Evolutionary conservation across 2,113 vertebrate species (phyloP).

Genomic region (Corvus moneduloides): DNA sequence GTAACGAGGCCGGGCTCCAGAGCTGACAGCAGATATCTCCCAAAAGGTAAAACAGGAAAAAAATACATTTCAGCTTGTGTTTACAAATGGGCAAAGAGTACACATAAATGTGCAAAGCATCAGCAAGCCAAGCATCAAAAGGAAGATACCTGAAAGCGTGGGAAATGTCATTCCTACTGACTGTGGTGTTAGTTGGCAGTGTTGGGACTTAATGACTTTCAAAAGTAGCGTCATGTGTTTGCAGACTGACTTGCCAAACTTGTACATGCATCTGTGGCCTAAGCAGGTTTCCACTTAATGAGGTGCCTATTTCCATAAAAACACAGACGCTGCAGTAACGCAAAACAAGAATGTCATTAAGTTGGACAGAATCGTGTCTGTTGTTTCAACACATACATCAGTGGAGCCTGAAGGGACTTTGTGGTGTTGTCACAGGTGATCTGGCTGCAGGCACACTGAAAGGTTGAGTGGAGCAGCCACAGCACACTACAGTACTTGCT

Average conservation of each 20-base stretch:
- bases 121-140: background rate
- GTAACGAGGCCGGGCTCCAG: background rate
- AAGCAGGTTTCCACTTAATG: background rate
- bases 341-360: background rate
- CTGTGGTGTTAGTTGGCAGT: background rate
- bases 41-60: background rate
- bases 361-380: background rate
- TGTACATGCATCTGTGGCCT: background rate
- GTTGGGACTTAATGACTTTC: background rate
- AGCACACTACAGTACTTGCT: background rate
- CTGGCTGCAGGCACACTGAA: background rate
- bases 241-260: background rate
- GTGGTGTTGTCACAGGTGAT: background rate
- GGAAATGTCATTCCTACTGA: background rate
- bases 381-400: background rate
- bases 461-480: background rate
- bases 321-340: fast-evolving
- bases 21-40: background rate
- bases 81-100: background rate
- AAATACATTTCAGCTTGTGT: background rate
- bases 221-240: background rate
- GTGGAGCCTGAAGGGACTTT: background rate
- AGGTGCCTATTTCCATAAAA: background rate
- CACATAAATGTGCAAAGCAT: background rate
- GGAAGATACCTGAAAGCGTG: background rate